phyloP scores from a whole-genome alignment of 2,797 vertebrate species.

The Phoebastria nigripes region DNA sequence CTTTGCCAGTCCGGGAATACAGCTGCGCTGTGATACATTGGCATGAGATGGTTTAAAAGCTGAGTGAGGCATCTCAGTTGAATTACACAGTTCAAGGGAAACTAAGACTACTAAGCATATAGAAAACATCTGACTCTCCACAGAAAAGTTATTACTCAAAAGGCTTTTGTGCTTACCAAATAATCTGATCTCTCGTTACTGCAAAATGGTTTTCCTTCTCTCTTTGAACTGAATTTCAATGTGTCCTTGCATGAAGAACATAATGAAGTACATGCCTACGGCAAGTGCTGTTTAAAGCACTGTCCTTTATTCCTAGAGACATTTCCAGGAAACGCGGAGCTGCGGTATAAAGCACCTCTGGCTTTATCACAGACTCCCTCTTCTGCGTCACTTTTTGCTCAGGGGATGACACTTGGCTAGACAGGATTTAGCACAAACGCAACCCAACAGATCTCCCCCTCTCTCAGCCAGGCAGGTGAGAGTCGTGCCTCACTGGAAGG shows the following conservation, averaged over 20 bases:
- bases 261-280: background rate
- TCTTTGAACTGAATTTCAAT: constrained; percentile 43
- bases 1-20: background rate
- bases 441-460: background rate
- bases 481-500: background rate
- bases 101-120: background rate
- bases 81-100: constrained; percentile 5
- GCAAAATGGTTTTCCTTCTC: background rate
- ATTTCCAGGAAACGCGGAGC: background rate
- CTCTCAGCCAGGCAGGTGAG: background rate
- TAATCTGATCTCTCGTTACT: constrained; percentile 35
- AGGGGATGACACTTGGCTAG: background rate
- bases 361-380: background rate
- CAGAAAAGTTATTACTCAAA: constrained; percentile 23
- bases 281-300: constrained; percentile 3
- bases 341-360: background rate
- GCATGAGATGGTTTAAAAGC: background rate
- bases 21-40: background rate
- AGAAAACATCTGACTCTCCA: constrained; percentile 9
- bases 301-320: background rate
- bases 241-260: constrained; percentile 7
- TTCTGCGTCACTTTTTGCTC: background rate
- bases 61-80: background rate
- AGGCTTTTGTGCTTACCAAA: constrained; percentile 12
- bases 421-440: background rate